Conservation (phyloP, 1,140 invertebrate genomes). For the Drosophila bocqueti region DNA sequence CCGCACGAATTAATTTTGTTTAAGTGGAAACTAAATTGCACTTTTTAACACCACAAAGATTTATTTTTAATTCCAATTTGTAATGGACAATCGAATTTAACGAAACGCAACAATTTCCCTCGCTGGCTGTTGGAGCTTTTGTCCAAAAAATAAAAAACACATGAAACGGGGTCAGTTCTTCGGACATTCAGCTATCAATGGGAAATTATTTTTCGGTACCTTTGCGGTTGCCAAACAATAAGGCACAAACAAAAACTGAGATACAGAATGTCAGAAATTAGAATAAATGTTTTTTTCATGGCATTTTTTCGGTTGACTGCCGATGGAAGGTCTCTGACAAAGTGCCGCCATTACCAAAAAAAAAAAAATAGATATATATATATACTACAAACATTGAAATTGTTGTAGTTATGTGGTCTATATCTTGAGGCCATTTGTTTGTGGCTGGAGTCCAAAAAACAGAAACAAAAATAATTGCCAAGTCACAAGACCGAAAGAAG, state of each 20-base stretch:
- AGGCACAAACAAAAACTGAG: conserved; percentile 26
- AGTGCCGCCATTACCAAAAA: conserved; percentile 69
- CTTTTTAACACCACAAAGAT: conserved; percentile 17
- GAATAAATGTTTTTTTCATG: conserved; percentile 70
- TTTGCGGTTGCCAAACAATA: conserved; percentile 61
- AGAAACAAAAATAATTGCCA: conserved; percentile 69
- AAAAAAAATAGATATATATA: background rate
- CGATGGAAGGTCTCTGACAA: conserved; percentile 66
- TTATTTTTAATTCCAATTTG: conserved; percentile 42
- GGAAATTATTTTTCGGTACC: conserved; percentile 51
- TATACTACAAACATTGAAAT: conserved; percentile 54
- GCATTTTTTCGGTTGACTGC: conserved; percentile 30
- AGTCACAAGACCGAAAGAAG: conserved; percentile 34
- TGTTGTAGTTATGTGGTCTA: conserved; percentile 61
- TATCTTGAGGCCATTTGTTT: conserved; percentile 65
- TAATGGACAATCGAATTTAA: conserved; percentile 13
- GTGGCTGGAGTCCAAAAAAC: conserved; percentile 56
- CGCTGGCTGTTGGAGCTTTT: conserved; percentile 27
- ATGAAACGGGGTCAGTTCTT: conserved; percentile 53
- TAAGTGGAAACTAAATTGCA: conserved; percentile 19
- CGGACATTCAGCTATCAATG: conserved; percentile 27
- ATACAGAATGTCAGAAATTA: conserved; percentile 71
- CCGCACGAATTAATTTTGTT: conserved; percentile 20
- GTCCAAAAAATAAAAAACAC: background rate
- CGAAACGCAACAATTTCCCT: conserved; percentile 49